Evolutionary conservation across 2,888 invertebrate species (phyloP), one percentile per base, ranked within the genome.

Genomic region (Muscina levida): DNA sequence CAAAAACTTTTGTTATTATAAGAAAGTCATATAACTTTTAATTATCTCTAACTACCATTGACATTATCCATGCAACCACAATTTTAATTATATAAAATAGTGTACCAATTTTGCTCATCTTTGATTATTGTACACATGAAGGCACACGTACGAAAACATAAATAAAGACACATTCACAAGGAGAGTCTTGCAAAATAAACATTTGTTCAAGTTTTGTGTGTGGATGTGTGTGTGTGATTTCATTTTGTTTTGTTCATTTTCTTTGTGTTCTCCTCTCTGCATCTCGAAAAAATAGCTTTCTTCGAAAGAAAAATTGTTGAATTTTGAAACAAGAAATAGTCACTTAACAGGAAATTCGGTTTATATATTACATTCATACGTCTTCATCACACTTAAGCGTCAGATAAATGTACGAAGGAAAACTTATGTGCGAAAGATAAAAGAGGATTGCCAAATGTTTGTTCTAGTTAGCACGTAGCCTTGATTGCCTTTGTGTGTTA

Each of bases 301-400:
- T 80, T 66, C 19, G 74, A 62, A 81, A 74, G 74, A 77, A 77
- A 81, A 81, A 81, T 81, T 77, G 81, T 77, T 72, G 62, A 77
- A 77, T 77, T 75, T 71, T 72, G 71, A 71, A 77, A 75, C 48
- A 77, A 77, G 81, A 81, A 81, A 81, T 81, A 81, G 81, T 81
- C 81, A 81, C 77, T 81, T 81, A 77, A 74, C 77, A 77, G 81
- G 48, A 81, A 77, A 81, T 77, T 81, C 81, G 74, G 74, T 81
- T 81, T 77, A 81, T 81, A 81, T 81, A 81, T 81, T 81, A 75
- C 77, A 77, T 77, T 81, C 81, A 81, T 81, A 77, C 68, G 81
- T 81, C 81, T 81, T 81, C 81, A 81, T 81, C 74, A 81, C 77
- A 81, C 81, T 81, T 77, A 81, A 81, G 72, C 81, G 81, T 81